A percentile compares a stretch with the other conserved stretches of the same genome.
Evolutionary conservation across 2,113 vertebrate genomes (phyloP).

Genomic region (Podarcis raffonei): DNA sequence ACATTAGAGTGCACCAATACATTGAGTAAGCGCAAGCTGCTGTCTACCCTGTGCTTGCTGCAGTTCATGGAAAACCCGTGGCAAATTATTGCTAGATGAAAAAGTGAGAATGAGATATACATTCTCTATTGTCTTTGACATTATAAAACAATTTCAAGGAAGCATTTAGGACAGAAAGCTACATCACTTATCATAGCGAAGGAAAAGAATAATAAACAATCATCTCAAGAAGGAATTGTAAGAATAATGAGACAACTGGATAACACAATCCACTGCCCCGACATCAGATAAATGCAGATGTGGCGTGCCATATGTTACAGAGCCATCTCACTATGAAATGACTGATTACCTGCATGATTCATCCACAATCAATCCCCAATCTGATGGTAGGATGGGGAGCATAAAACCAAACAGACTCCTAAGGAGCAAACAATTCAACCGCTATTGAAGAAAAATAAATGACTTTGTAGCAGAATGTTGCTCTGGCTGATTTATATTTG

Average conservation of each 20-base stretch:
- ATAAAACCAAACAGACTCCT: constrained; percentile 9
- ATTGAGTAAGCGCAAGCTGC: neutral
- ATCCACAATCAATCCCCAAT: neutral
- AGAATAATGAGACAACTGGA: constrained; percentile 24
- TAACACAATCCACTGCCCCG: neutral
- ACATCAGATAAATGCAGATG: constrained; percentile 6
- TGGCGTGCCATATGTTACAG: neutral
- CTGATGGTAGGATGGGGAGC: neutral
- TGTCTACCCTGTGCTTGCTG: constrained; percentile 3
- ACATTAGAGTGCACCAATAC: constrained; percentile 4
- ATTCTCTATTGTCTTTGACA: constrained; percentile 39
- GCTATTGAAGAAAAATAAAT: constrained; percentile 13
- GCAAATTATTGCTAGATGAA: constrained; percentile 47
- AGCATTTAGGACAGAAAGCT: neutral
- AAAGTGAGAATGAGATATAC: constrained; percentile 44
- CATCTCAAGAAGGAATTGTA: constrained; percentile 24
- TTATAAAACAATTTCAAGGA: constrained; percentile 38
- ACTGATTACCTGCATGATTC: constrained; percentile 20
- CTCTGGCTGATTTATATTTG: constrained; percentile 10
- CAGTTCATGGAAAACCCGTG: neutral
- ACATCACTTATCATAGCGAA: constrained; percentile 1
- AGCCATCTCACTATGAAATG: constrained; percentile 22
- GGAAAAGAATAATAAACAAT: constrained; percentile 35
- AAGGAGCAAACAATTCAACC: constrained; percentile 1
- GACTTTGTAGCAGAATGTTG: neutral